These are phyloP conservation scores for Philhelius pedissequus DNA, from an alignment of 2,888 invertebrate genomes.

Conservation along the genomic window DNA sequence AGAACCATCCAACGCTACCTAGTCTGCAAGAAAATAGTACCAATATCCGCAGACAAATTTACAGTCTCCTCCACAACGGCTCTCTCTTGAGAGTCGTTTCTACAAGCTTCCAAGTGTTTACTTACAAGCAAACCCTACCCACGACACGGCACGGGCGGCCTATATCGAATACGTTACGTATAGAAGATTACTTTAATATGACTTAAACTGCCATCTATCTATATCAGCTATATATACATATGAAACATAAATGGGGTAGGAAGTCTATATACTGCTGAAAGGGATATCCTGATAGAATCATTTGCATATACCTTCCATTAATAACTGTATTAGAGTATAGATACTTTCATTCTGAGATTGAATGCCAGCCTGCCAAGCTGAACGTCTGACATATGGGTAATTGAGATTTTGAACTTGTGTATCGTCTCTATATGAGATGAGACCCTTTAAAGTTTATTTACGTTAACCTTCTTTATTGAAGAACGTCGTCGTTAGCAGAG, in stretches of 20 bases:
- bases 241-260: background rate
- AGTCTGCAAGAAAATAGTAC: slow-evolving; percentile 14
- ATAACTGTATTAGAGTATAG: slow-evolving; percentile 59
- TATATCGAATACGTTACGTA: slow-evolving; percentile 6
- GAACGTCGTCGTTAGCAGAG: background rate
- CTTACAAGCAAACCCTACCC: slow-evolving; percentile 45
- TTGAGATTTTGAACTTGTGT: slow-evolving; percentile 52
- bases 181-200: background rate
- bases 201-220: background rate
- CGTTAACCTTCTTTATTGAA: slow-evolving; percentile 9
- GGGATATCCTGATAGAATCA: slow-evolving; percentile 65
- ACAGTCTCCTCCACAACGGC: background rate
- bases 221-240: background rate
- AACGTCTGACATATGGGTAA: slow-evolving; percentile 50
- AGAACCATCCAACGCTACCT: background rate
- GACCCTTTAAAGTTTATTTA: slow-evolving; percentile 39
- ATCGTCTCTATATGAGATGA: too few species aligned
- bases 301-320: slow-evolving; percentile 68
- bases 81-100: slow-evolving; percentile 47
- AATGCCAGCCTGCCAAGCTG: slow-evolving; percentile 34
- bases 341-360: slow-evolving; percentile 36
- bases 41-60: slow-evolving; percentile 38
- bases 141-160: slow-evolving; percentile 23
- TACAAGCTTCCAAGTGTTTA: slow-evolving; percentile 57
- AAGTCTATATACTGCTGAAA: slow-evolving; percentile 47